Percentiles rank a stretch among this genome's conserved stretches.
Conservation (phyloP, 2,113 vertebrate genomes). For the Mastomys natalensis region DNA sequence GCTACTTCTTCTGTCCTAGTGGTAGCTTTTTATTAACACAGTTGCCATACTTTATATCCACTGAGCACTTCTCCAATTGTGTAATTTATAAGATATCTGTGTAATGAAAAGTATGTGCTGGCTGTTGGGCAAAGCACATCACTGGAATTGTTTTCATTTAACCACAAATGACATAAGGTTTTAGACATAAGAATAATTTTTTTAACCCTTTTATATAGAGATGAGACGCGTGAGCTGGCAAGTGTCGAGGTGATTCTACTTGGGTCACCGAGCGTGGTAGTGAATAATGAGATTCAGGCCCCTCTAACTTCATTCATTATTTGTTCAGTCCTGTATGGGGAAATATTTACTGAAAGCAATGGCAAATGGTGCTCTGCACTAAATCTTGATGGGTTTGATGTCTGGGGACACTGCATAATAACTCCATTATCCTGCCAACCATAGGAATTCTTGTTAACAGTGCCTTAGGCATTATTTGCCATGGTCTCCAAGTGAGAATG, state of each 20-base stretch:
- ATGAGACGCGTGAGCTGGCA: neutral
- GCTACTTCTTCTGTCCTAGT: neutral
- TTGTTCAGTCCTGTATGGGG: neutral
- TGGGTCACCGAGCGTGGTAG: neutral
- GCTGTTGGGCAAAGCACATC: neutral
- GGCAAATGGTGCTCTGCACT: neutral
- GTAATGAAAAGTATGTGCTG: neutral
- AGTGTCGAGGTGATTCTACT: neutral
- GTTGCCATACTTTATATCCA: neutral
- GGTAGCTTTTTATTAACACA: slow-evolving; percentile 2
- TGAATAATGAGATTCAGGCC: neutral
- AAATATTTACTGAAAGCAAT: neutral
- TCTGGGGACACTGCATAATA: neutral
- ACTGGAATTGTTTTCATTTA: slow-evolving; percentile 10
- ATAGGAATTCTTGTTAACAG: neutral
- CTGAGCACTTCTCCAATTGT: neutral
- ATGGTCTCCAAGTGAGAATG: neutral
- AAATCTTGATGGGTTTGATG: neutral
- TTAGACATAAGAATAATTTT: neutral
- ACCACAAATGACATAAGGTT: neutral
- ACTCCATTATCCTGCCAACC: neutral
- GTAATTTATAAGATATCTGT: neutral
- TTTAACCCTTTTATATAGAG: neutral
- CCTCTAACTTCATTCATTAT: neutral
- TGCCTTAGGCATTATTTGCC: neutral